These are phyloP conservation scores for Tanytarsus gracilentus DNA, from an alignment of 2,888 invertebrate species.

Conservation along the genomic window DNA sequence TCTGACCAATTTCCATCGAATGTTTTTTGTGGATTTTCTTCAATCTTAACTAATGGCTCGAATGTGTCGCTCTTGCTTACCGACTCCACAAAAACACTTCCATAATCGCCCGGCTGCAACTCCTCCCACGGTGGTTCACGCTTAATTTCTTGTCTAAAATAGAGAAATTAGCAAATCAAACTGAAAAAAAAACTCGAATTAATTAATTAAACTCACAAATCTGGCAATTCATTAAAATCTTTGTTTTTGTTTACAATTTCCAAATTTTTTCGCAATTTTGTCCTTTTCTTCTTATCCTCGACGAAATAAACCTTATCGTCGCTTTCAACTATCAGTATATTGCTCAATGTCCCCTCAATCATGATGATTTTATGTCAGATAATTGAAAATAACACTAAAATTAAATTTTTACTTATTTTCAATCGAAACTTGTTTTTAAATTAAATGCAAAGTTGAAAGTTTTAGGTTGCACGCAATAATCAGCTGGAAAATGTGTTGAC, in stretches of 20 bases:
- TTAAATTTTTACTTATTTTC: not conserved
- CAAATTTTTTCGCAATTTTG: not conserved
- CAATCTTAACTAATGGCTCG: too few relatives aligned
- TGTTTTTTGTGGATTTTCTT: not conserved
- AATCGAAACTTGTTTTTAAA: too few relatives aligned
- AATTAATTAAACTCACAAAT: not conserved
- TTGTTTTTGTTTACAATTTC: too few relatives aligned
- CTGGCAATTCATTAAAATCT: too few relatives aligned
- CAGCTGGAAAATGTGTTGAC: too few relatives aligned
- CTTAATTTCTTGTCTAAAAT: not conserved
- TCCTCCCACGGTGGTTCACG: not conserved
- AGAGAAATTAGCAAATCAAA: too few relatives aligned
- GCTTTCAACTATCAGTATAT: slow-evolving; percentile 8
- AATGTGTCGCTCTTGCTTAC: too few relatives aligned
- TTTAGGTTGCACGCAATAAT: too few relatives aligned
- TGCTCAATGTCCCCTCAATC: not conserved
- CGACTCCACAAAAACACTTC: not conserved
- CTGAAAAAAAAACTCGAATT: too few relatives aligned
- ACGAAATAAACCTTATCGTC: slow-evolving; percentile 9
- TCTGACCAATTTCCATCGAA: not conserved
- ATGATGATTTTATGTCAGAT: not conserved
- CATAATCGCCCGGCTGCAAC: not conserved
- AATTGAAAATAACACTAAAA: not conserved
- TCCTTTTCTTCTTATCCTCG: not conserved
- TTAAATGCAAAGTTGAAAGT: too few relatives aligned